Base-by-base conservation (phyloP, 2,797 vertebrate genomes). In the Artibeus lituratus region DNA sequence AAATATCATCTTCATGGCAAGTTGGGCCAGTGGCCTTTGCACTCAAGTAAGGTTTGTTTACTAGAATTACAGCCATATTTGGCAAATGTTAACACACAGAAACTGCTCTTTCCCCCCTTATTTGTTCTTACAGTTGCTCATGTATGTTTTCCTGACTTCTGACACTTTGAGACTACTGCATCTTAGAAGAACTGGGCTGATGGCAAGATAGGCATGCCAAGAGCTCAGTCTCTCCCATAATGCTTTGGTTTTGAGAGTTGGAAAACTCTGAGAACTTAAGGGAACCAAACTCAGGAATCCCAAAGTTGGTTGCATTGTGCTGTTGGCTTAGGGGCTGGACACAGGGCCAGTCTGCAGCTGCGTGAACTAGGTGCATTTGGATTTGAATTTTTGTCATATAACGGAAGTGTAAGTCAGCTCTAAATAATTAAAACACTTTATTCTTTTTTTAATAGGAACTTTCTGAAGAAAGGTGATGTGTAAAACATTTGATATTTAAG, bases 401-500 rank as follows among this genome's bases (percentile, higher is more conserved):
- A 86, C 78, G 97, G 97, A 98, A 97, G 98, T 98, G 97, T 98
- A 97, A 97, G 98, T 98, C 98, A 98, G 98, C 98, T 97, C 97
- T 94, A 92, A 98, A 97, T 98, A 98, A 97, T 97, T 82, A 76
- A 96, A 96, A 98, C 97, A 96, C 96, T 97, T 98, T 98, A 51
- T 93, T 97, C 94, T 95, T 97, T 98, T 97, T 98, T 98, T 89
- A 98, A 98, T 96, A 70, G 96, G 98, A 96, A 97, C 98, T 98
- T 98, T 98, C 97, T 98, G 98, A 98, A 98, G 97, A 95, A 97
- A 96, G 97, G 97, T 97, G 97, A 97, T 96, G 97, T 98, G 98
- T 98, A 98, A 98, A 98, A 97, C 97, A 98, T 98, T 98, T 98
- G 98, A 98, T 98, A 98, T 98, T 98, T 98, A 98, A 98, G 97